phyloP scores from a whole-genome alignment of 2,888 invertebrate species.

The Drosophila nr. perissopoda region DNA sequence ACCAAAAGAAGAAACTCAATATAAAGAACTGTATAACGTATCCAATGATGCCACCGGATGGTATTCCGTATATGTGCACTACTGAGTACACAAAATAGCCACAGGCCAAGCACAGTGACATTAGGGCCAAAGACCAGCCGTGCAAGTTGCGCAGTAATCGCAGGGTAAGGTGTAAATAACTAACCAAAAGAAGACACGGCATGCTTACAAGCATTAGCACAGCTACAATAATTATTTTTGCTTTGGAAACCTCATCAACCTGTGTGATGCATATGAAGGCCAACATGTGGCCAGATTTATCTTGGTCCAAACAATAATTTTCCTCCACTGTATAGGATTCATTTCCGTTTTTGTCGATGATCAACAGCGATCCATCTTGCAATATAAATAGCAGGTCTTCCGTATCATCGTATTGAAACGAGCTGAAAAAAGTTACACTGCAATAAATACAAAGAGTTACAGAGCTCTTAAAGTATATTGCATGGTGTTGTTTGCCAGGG shows the following conservation, averaged over 20 bases:
- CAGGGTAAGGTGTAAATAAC: slow-evolving; percentile 79
- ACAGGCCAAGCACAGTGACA: slow-evolving; percentile 82
- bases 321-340: slow-evolving; percentile 76
- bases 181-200: slow-evolving; percentile 80
- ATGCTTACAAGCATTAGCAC: slow-evolving; percentile 83
- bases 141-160: slow-evolving; percentile 81
- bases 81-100: slow-evolving; percentile 82
- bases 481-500: not conserved
- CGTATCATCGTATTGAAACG: slow-evolving; percentile 69
- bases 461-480: slow-evolving; percentile 30
- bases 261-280: slow-evolving; percentile 83
- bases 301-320: slow-evolving; percentile 83
- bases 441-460: slow-evolving; percentile 47
- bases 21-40: slow-evolving; percentile 84
- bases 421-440: slow-evolving; percentile 61
- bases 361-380: slow-evolving; percentile 83
- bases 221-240: slow-evolving; percentile 62
- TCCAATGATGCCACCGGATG: slow-evolving; percentile 73
- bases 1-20: slow-evolving; percentile 83
- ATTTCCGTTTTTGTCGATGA: slow-evolving; percentile 81
- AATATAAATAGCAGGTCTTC: slow-evolving; percentile 81
- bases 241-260: slow-evolving; percentile 68
- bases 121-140: slow-evolving; percentile 82
- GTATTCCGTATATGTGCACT: slow-evolving; percentile 80
- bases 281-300: slow-evolving; percentile 77